These are phyloP conservation scores for Apeira syringaria DNA, from an alignment of 2,888 invertebrate genomes.

Conservation along the genomic window DNA sequence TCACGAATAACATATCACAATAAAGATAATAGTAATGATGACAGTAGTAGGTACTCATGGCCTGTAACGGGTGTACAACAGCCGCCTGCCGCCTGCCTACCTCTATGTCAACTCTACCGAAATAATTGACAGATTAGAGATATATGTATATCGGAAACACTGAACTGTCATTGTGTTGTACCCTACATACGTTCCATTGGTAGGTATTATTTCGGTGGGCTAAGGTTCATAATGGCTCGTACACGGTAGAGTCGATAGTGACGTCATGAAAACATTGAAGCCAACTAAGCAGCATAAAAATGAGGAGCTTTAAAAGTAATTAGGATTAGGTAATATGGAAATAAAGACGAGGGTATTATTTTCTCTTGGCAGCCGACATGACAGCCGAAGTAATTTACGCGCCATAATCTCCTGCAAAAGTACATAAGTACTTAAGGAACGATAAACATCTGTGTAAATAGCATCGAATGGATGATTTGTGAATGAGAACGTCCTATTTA, in stretches of 20 bases:
- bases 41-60: too few species aligned
- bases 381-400: slow-evolving; percentile 5
- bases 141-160: slow-evolving; percentile 2
- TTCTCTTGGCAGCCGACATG: slow-evolving; percentile 1
- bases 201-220: slow-evolving; percentile 3
- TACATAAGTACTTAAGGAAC: slow-evolving; percentile 3
- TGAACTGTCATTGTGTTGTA: slow-evolving; percentile 5
- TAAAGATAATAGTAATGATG: too few species aligned
- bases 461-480: neutral
- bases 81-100: too few species aligned
- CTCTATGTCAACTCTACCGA: neutral
- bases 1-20: too few species aligned
- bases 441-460: slow-evolving; percentile 8
- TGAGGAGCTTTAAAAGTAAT: slow-evolving; percentile 18
- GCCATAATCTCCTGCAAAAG: slow-evolving; percentile 3
- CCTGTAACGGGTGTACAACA: too few species aligned
- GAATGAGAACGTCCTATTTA: slow-evolving; percentile 6
- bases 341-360: slow-evolving; percentile 13
- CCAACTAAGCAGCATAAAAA: slow-evolving; percentile 18
- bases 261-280: slow-evolving; percentile 15
- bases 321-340: slow-evolving; percentile 14
- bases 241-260: slow-evolving; percentile 1
- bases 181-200: slow-evolving; percentile 6
- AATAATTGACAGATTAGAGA: slow-evolving; percentile 12
- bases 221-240: slow-evolving; percentile 12